Base-by-base conservation (phyloP, 2,113 vertebrate species). In the Myrmophylax atrothorax region DNA sequence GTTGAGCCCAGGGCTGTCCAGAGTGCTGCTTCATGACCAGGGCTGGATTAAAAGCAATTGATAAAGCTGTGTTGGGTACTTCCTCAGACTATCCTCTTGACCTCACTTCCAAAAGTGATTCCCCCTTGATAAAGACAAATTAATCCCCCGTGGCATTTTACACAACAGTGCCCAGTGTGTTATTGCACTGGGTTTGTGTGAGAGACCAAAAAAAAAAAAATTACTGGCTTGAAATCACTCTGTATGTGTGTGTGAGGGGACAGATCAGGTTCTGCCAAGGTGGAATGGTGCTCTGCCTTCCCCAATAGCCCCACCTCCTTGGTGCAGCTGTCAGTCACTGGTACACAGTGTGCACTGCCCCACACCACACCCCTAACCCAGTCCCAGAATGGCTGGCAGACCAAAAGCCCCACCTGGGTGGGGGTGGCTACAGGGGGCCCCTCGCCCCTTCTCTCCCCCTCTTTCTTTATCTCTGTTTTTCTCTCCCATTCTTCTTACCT, bases 11-110 rank as follows among this genome's bases (percentile, higher is more conserved):
- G 25, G 46, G 12, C 37, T 80, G 29, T 25, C 24, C 35, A 44
- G 40, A 73, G 29, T 0, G 0, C 16, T 33, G 18, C 35, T 24
- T 64, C 15, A 18, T 7, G 15, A n/a, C 38, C 25, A 19, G 14
- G 11, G 5, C 31, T 44, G n/a, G 26, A n/a, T 70, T 55, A 80
- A 80, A 8, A 75, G 10, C 1, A 4, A 72, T 24, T 6, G 26
- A 87, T 33, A 52, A 24, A 77, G 0, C 14, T 46, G 53, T 68
- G 12, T 14, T 42, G 53, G 73, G 7, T 37, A 31, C 4, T 52
- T 92, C 47, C 22, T 72, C 46, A 78, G 22, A 5, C n/a, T 28
- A 3, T 17, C 15, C 2, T 0, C 29, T 47, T 46, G 50, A 31
- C 17, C 5, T 7, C 18, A 5, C 35, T 69, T 89, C 63, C 26